These are phyloP conservation scores for Manacus vitellinus DNA, from an alignment of 2,113 vertebrate genomes.

Conservation along the genomic window DNA sequence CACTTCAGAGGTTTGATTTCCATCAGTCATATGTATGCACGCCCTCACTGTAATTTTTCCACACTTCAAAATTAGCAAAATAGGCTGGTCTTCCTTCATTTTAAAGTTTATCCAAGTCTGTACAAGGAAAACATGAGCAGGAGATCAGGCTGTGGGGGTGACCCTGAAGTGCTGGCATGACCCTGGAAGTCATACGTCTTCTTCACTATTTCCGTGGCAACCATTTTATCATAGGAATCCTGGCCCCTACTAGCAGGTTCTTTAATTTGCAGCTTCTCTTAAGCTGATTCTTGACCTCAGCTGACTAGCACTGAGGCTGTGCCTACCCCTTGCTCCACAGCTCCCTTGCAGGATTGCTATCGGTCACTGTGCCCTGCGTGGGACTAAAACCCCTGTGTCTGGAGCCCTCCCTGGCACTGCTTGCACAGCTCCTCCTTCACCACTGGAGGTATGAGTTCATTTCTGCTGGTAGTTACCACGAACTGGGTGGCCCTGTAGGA, in stretches of 20 bases:
- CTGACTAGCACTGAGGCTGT: not conserved
- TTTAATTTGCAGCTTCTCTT: not conserved
- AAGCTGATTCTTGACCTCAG: not conserved
- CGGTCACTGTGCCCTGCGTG: not conserved
- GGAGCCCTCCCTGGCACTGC: not conserved
- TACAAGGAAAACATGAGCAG: not conserved
- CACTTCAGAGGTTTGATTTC: conserved; percentile 38
- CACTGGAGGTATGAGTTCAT: not conserved
- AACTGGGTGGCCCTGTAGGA: conserved; percentile 6
- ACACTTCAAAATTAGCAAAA: not conserved
- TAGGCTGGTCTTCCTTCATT: not conserved
- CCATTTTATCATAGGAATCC: not conserved
- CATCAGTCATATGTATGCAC: not conserved
- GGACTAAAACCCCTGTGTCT: not conserved
- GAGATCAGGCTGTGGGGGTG: not conserved
- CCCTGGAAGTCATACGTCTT: not conserved
- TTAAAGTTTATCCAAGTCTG: not conserved
- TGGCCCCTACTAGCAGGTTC: not conserved
- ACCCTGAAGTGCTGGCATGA: not conserved
- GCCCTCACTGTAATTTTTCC: not conserved
- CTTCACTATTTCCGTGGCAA: not conserved
- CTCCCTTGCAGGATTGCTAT: not conserved
- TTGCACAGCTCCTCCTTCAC: not conserved
- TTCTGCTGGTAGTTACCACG: not conserved
- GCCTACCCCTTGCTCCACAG: not conserved